Conservation (phyloP, 2,888 invertebrate genomes). For the Cantharis flavilabris region DNA sequence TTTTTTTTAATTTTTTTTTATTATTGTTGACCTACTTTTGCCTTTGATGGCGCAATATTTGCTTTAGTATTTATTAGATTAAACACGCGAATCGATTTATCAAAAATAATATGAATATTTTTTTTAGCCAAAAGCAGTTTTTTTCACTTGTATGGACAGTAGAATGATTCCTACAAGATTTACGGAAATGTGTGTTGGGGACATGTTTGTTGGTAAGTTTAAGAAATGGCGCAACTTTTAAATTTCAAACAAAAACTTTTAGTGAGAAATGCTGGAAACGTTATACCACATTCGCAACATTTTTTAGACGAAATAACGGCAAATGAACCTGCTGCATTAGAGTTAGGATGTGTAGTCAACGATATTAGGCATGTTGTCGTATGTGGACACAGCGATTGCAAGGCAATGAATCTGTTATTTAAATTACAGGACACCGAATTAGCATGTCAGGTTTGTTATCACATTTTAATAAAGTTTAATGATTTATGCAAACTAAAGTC, state of each 20-base stretch:
- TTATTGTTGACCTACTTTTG: neutral
- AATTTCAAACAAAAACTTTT: constrained; percentile 26
- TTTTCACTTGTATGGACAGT: constrained; percentile 98
- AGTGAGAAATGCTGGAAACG: constrained; percentile 96
- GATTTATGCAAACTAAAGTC: neutral
- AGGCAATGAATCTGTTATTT: constrained; percentile 94
- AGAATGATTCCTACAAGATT: constrained; percentile 95
- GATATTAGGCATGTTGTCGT: constrained; percentile 91
- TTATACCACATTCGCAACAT: constrained; percentile 90
- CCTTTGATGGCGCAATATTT: neutral
- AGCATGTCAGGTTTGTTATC: constrained; percentile 64
- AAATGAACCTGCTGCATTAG: constrained; percentile 94
- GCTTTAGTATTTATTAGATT: neutral
- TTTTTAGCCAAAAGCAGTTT: constrained; percentile 89
- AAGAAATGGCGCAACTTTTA: constrained; percentile 1
- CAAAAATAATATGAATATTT: neutral
- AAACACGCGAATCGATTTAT: neutral
- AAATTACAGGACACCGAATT: constrained; percentile 79
- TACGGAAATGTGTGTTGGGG: constrained; percentile 93
- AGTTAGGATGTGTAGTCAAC: constrained; percentile 91
- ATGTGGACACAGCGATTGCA: constrained; percentile 97
- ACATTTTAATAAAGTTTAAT: neutral
- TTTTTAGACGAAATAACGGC: constrained; percentile 86
- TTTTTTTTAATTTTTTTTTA: neutral
- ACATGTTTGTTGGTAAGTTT: constrained; percentile 91